phyloP scores from a whole-genome alignment of 2,888 invertebrate species.

The Deilephila porcellus region DNA sequence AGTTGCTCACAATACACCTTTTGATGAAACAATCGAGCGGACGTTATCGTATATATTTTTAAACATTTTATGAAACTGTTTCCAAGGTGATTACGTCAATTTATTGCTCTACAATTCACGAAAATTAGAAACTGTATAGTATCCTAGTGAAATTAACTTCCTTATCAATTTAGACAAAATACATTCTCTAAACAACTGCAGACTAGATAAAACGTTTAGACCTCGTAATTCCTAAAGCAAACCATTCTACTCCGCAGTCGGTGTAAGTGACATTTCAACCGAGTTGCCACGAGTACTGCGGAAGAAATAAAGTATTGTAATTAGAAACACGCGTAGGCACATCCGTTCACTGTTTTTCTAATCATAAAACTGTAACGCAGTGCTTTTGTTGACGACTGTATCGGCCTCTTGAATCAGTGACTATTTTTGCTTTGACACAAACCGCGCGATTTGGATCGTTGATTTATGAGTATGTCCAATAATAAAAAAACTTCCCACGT shows the following conservation, averaged over 20 bases:
- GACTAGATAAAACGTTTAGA: background rate
- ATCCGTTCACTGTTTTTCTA: conserved; percentile 36
- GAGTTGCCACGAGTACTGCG: conserved; percentile 24
- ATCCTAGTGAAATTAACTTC: too few relatives aligned
- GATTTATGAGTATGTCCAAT: conserved; percentile 16
- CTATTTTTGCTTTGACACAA: conserved; percentile 19
- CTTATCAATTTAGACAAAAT: too few relatives aligned
- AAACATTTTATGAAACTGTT: too few relatives aligned
- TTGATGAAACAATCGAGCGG: background rate
- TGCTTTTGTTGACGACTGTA: conserved; percentile 14
- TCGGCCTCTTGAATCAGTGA: conserved; percentile 1
- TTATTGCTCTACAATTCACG: too few relatives aligned
- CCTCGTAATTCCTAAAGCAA: background rate
- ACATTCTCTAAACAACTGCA: background rate
- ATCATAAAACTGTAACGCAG: conserved; percentile 35
- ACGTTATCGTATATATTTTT: background rate
- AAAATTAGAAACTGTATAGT: too few relatives aligned
- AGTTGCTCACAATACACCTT: background rate
- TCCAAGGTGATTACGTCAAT: too few relatives aligned
- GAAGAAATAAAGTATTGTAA: conserved; percentile 37
- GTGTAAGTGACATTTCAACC: background rate
- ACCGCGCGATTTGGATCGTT: conserved; percentile 8
- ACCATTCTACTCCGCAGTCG: background rate
- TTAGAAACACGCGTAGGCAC: conserved; percentile 40
- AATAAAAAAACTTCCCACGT: conserved; percentile 22